These are phyloP conservation scores for Campoplex nolae DNA, from an alignment of 2,888 invertebrate species.

Conservation along the genomic window DNA sequence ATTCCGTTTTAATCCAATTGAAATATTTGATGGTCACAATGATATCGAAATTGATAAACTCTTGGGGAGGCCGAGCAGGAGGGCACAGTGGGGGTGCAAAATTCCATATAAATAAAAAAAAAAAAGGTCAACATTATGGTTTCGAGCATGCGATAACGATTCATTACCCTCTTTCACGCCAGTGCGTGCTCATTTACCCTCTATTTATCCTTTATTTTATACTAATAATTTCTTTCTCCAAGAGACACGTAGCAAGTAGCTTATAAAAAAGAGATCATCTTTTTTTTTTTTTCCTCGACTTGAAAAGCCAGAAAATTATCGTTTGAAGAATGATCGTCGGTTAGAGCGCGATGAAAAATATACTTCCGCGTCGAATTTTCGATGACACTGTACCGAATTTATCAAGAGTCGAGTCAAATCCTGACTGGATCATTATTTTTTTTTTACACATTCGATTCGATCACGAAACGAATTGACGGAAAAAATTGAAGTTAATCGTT, in stretches of 20 bases:
- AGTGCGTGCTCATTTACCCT: conserved; percentile 41
- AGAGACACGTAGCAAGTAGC: background rate
- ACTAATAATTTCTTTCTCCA: conserved; percentile 26
- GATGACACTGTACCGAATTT: background rate
- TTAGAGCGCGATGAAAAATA: background rate
- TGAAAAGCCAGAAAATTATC: background rate
- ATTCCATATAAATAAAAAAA: background rate
- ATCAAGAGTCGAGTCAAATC: background rate
- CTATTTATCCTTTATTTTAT: conserved; percentile 36
- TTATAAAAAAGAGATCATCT: background rate
- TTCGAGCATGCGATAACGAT: conserved; percentile 50
- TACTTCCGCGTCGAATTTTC: background rate
- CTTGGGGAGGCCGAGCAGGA: background rate
- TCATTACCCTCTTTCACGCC: conserved; percentile 45
- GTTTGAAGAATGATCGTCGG: background rate
- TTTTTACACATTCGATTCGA: conserved; percentile 1
- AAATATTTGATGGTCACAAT: background rate
- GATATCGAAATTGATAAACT: background rate
- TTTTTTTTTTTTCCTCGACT: background rate
- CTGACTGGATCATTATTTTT: background rate
- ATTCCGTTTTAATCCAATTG: background rate
- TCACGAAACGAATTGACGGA: conserved; percentile 61
- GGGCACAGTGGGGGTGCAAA: background rate
- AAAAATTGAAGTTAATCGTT: conserved; percentile 58
- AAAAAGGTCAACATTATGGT: conserved; percentile 17